These are phyloP conservation scores for Zoanthus sansibaricus DNA, from an alignment of 92 coral and sea anemone genomes.

Conservation along the genomic window DNA sequence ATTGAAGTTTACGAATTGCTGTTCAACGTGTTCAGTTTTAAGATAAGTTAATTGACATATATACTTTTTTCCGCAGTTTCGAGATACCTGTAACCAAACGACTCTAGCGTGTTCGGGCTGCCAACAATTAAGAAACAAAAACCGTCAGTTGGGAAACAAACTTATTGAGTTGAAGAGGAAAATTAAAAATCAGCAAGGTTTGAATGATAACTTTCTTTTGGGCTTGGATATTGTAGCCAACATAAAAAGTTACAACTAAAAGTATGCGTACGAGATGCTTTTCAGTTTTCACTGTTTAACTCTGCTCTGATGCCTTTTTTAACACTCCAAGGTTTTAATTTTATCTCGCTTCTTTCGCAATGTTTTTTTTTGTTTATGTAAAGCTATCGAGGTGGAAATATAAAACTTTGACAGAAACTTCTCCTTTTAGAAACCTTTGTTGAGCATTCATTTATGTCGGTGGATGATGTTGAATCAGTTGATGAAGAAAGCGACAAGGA, in stretches of 20 bases:
- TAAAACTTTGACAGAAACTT: not conserved
- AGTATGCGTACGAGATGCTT: not conserved
- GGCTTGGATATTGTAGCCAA: not conserved
- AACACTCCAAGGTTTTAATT: not conserved
- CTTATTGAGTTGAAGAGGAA: constrained; percentile 37
- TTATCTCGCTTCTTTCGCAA: not conserved
- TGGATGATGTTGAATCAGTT: not conserved
- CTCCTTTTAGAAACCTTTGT: constrained; percentile 28
- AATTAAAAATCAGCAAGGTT: constrained; percentile 39
- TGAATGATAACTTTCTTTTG: constrained; percentile 1
- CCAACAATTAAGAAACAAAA: constrained; percentile 21
- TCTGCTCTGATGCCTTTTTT: not conserved
- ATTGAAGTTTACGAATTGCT: too few species aligned
- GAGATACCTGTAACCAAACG: too few species aligned
- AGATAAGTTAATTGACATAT: too few species aligned
- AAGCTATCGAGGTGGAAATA: constrained; percentile 13
- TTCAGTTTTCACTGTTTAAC: not conserved
- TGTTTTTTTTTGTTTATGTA: not conserved
- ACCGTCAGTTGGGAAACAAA: constrained; percentile 60
- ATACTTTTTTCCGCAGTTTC: too few species aligned
- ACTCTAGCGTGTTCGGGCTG: constrained; percentile 43
- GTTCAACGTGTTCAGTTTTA: too few species aligned
- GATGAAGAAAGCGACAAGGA: constrained; percentile 32
- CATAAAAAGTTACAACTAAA: not conserved
- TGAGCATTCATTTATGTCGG: constrained; percentile 16